Evolutionary conservation across 2,888 invertebrate species (phyloP), one percentile per base, ranked within the genome.

Genomic region (Pterostichus madidus): DNA sequence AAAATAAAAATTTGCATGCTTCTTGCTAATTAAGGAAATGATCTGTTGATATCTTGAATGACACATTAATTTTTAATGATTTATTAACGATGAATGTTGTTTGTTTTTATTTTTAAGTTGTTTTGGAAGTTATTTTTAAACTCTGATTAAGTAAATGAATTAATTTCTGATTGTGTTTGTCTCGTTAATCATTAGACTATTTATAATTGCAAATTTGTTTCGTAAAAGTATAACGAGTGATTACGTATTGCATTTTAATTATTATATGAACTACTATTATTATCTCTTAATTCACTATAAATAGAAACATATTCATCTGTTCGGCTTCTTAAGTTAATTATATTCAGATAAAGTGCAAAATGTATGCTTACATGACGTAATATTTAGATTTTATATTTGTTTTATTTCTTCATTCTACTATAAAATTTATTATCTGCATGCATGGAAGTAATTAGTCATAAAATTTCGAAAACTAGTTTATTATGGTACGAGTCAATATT

Each of bases 401-500:
- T 59, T 59, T 59, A 59, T 59, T 31, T 31, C 49, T 39, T 39
- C 1, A 39, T 39, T 39, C 39, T 31, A 31, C 59, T 59, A 59
- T 59, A 31, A 59, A 31, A 59, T 59, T 59, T 59, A 59, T 59
- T 59, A 59, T 59, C 11, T 17, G 13, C 13, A 49, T 49, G 49
- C 49, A 5, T 49, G 13, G 59, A 59, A 59, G 11, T 31, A 31
- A 59, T 59, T 59, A 59, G 24, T 59, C 59, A 59, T 31, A 49
- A 49, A 5, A 64, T 64, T 64, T 64, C 35, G 64, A 64, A 39
- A 64, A 64, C 39, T 59, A 59, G 59, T 59, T 59, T 59, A 59
- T 59, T 59, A 11, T 10, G 8, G 31, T 59, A n/a, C 7, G 17
- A 11, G 8, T 31, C n/a, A 59, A 59, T 59, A 59, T 31, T 59